A percentile compares a stretch with the other conserved stretches of the same genome.
Evolutionary conservation across 2,888 invertebrate species (phyloP).

Genomic region (Acleris emargana): DNA sequence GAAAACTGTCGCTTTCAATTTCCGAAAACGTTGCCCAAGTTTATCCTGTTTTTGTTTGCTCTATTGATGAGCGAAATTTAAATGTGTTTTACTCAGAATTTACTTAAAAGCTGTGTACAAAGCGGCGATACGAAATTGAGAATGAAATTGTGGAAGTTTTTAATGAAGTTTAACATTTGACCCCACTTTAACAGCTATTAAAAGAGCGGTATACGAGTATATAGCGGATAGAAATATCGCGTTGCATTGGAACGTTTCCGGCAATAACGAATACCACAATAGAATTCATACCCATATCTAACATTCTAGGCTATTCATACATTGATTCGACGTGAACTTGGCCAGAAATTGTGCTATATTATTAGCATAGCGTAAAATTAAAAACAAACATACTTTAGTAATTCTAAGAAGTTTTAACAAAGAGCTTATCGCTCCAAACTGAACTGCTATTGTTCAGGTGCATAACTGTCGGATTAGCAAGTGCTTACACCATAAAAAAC

Average conservation of each 20-base stretch:
- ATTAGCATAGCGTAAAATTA: conserved; percentile 9
- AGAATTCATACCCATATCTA: too few species aligned
- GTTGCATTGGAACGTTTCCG: too few species aligned
- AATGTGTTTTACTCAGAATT: conserved; percentile 34
- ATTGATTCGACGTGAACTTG: too few species aligned
- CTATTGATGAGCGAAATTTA: conserved; percentile 44
- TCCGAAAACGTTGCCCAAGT: conserved; percentile 51
- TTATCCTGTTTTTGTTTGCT: conserved; percentile 51
- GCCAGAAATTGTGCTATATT: neutral
- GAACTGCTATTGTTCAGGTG: conserved; percentile 56
- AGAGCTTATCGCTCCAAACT: conserved; percentile 49
- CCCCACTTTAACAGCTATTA: too few species aligned
- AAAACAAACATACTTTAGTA: neutral
- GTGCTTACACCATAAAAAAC: conserved; percentile 65
- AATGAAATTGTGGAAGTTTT: conserved; percentile 25
- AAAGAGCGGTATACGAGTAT: too few species aligned
- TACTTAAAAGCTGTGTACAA: conserved; percentile 21
- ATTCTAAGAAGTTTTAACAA: conserved; percentile 36
- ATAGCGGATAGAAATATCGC: too few species aligned
- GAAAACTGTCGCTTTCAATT: conserved; percentile 54
- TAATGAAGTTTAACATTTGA: conserved; percentile 18
- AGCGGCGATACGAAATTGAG: conserved; percentile 21
- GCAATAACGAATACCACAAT: too few species aligned
- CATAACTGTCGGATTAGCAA: conserved; percentile 56
- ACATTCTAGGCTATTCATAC: too few species aligned